phyloP scores from a whole-genome alignment of 1,140 invertebrate genomes.

The Polyergus mexicanus region DNA sequence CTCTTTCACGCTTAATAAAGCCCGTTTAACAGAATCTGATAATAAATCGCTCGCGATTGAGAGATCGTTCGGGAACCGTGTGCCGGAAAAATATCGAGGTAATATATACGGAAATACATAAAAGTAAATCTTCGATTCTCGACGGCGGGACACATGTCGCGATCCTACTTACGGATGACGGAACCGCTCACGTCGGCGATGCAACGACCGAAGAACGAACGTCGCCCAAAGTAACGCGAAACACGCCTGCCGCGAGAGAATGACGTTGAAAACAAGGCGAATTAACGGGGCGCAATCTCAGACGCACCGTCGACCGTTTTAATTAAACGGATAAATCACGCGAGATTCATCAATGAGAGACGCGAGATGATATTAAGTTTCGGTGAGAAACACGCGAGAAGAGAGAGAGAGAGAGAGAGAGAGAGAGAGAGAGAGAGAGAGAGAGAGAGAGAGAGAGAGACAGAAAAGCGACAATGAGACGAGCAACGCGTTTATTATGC shows the following conservation, averaged over 20 bases:
- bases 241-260: neutral
- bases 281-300: conserved; percentile 41
- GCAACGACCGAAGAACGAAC: conserved; percentile 4
- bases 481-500: conserved; percentile 58
- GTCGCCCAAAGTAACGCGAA: conserved; percentile 24
- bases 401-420: conserved; percentile 13
- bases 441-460: conserved; percentile 16
- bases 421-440: conserved; percentile 15
- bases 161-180: conserved; percentile 9
- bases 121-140: conserved; percentile 28
- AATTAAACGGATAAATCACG: conserved; percentile 68
- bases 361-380: conserved; percentile 54
- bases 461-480: neutral
- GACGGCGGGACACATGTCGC: neutral
- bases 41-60: conserved; percentile 61
- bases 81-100: conserved; percentile 32
- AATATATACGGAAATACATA: conserved; percentile 22
- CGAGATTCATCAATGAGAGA: conserved; percentile 55
- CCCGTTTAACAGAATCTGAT: conserved; percentile 58
- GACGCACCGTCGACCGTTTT: conserved; percentile 40
- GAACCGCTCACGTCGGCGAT: neutral
- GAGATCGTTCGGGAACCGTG: conserved; percentile 15
- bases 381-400: neutral
- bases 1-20: conserved; percentile 61
- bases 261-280: conserved; percentile 21